Evolutionary conservation across 2,113 vertebrate genomes (phyloP).

Genomic region (Bungarus multicinctus): DNA sequence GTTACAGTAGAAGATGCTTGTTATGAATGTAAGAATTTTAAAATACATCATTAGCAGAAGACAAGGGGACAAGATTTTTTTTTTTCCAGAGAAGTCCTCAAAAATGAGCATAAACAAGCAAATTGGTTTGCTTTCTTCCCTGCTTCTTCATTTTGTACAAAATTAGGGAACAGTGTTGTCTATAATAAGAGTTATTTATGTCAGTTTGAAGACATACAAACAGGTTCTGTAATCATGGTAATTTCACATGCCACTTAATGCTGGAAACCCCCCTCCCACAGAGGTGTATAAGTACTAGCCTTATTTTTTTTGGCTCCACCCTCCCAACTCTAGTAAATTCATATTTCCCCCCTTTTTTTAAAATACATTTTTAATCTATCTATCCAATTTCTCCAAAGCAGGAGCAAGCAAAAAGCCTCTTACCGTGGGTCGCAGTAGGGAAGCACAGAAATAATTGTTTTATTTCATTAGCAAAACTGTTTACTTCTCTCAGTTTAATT

Average conservation of each 20-base stretch:
- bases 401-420: background rate
- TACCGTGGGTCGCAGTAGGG: background rate
- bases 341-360: background rate
- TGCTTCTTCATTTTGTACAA: background rate
- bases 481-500: constrained; percentile 12
- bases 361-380: background rate
- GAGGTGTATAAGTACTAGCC: background rate
- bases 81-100: background rate
- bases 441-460: background rate
- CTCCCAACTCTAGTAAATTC: background rate
- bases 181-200: background rate
- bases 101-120: constrained; percentile 4
- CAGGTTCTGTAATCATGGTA: background rate
- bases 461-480: constrained; percentile 2
- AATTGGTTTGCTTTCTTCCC: background rate
- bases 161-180: background rate
- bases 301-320: background rate
- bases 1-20: no score
- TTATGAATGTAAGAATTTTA: background rate
- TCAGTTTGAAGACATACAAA: background rate
- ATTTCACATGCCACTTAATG: background rate
- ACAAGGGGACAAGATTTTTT: background rate
- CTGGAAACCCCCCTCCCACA: background rate
- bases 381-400: background rate
- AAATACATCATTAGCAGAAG: background rate